phyloP scores from a whole-genome alignment of 30 jellyfish, hydroid and myxozoan species.

The Pelagia noctiluca region DNA sequence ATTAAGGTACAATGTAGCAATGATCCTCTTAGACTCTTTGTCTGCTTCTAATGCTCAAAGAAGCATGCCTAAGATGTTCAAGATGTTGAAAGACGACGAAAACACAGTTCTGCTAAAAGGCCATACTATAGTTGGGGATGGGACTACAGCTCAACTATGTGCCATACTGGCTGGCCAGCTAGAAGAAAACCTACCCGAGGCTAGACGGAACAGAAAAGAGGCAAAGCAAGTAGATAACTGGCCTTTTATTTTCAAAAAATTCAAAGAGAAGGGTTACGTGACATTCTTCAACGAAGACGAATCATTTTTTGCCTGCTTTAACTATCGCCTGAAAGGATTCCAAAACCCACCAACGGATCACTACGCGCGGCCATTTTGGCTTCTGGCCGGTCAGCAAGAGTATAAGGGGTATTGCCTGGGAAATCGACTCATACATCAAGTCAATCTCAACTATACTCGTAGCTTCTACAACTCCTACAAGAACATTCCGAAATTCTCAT shows the following conservation, averaged over 20 bases:
- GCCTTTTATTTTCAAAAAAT: constrained; percentile 84
- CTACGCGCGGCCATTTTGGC: constrained; percentile 84
- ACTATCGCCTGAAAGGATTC: constrained; percentile 83
- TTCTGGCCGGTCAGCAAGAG: background rate
- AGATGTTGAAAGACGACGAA: constrained; percentile 20
- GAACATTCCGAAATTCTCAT: constrained; percentile 45
- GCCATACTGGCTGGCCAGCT: constrained; percentile 54
- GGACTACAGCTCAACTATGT: constrained; percentile 79
- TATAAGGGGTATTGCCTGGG: constrained; percentile 9
- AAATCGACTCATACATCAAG: background rate
- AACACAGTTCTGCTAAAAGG: constrained; percentile 65
- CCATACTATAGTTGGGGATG: constrained; percentile 78
- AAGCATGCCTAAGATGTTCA: constrained; percentile 33
- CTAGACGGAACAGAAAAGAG: constrained; percentile 38
- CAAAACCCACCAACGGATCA: constrained; percentile 72
- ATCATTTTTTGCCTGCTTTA: constrained; percentile 51
- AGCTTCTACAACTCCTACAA: constrained; percentile 28
- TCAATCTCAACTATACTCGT: constrained; percentile 39
- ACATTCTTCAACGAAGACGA: constrained; percentile 74
- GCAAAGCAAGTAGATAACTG: constrained; percentile 58
- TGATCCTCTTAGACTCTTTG: too few species aligned
- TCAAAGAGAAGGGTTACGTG: constrained; percentile 51
- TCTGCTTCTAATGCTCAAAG: too few species aligned
- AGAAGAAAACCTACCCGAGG: constrained; percentile 84
- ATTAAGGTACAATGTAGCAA: too few species aligned